phyloP scores from a whole-genome alignment of 2,888 invertebrate species.

The Metallyticus violacea region DNA sequence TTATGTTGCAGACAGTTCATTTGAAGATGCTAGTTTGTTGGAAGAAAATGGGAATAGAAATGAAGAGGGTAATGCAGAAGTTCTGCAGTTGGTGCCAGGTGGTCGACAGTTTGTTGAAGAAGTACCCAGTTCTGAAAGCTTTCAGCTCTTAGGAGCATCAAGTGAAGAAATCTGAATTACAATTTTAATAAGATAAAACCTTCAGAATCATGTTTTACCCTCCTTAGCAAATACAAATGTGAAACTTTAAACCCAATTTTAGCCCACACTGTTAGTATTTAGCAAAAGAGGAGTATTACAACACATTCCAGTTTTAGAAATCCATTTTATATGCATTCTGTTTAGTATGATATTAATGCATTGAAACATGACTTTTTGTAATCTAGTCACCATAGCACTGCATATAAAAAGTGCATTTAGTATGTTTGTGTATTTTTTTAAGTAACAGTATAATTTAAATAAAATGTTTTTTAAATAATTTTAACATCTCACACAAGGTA shows the following conservation, averaged over 20 bases:
- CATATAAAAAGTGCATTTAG: neutral
- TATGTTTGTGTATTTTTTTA: too few species aligned
- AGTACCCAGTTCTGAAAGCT: conserved; percentile 15
- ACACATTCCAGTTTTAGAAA: neutral
- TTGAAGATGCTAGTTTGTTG: conserved; percentile 27
- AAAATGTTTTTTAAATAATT: too few species aligned
- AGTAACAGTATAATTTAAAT: too few species aligned
- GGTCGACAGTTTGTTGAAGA: conserved; percentile 23
- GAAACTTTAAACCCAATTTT: neutral
- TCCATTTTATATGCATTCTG: too few species aligned
- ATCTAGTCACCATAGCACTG: neutral
- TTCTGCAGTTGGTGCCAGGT: neutral
- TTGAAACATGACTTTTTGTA: neutral
- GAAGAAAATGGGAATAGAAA: conserved; percentile 22
- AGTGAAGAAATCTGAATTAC: neutral
- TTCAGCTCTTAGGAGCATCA: neutral
- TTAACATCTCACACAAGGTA: too few species aligned
- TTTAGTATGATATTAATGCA: neutral
- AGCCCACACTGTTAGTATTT: neutral
- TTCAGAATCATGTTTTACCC: neutral
- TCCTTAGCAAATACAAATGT: neutral
- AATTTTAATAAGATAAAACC: neutral
- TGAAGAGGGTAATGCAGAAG: neutral
- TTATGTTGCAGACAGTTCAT: conserved; percentile 28
- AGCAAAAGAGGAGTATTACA: neutral